phyloP scores from a whole-genome alignment of 2,113 vertebrate genomes.

The Enhydra lutris region DNA sequence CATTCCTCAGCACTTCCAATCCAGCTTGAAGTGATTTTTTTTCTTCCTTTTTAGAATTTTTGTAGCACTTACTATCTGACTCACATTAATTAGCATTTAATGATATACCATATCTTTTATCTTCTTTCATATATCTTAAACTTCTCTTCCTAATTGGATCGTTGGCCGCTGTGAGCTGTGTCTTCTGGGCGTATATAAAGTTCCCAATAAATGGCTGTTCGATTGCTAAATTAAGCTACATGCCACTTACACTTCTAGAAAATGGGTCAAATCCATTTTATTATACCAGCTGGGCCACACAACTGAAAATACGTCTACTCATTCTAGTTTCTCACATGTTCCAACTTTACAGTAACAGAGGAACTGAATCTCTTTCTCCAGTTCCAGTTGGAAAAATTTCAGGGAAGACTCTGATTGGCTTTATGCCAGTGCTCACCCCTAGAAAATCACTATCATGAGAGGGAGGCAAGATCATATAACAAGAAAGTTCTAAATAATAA shows the following conservation, averaged over 20 bases:
- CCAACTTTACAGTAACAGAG: background rate
- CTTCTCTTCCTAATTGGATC: slow-evolving; percentile 1
- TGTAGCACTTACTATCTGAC: background rate
- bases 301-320: background rate
- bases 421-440: background rate
- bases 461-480: background rate
- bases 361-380: background rate
- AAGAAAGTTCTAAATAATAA: background rate
- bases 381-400: background rate
- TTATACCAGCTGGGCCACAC: background rate
- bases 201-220: slow-evolving; percentile 10
- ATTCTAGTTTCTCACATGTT: background rate
- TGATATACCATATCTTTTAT: background rate
- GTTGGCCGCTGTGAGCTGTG: background rate
- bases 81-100: background rate
- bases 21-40: background rate
- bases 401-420: background rate
- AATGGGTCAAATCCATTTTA: background rate
- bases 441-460: background rate
- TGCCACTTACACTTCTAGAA: background rate
- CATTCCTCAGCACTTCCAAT: background rate
- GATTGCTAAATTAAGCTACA: background rate
- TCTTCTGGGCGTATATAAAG: background rate
- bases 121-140: background rate
- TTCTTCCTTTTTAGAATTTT: slow-evolving; percentile 3